These are phyloP conservation scores for Elgaria multicarinata DNA, from an alignment of 2,113 vertebrate species.

Conservation along the genomic window DNA sequence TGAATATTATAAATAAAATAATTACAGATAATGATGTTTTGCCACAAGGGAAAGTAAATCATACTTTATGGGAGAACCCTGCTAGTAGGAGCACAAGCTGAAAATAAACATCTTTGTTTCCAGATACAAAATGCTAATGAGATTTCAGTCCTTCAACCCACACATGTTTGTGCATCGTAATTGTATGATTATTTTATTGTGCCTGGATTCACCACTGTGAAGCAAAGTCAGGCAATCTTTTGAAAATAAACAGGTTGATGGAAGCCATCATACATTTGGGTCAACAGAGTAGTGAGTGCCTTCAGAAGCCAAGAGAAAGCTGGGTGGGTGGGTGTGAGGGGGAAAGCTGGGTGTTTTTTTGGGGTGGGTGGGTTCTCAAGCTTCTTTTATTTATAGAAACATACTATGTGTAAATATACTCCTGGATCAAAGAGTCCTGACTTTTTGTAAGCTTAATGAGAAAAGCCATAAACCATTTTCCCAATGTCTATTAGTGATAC, in stretches of 20 bases:
- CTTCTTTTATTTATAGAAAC: slow-evolving; percentile 24
- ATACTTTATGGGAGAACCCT: slow-evolving; percentile 44
- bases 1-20: slow-evolving; percentile 12
- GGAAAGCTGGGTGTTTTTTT: too few species aligned
- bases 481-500: not conserved
- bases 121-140: slow-evolving; percentile 15
- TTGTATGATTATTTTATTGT: slow-evolving; percentile 2
- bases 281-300: not conserved
- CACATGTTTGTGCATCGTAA: slow-evolving; percentile 7
- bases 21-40: not conserved
- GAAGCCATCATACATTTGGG: not conserved
- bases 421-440: not conserved
- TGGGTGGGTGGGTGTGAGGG: not conserved
- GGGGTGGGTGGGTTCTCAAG: not conserved
- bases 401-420: rapidly evolving
- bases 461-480: not conserved
- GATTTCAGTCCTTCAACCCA: not conserved
- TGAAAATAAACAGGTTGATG: slow-evolving; percentile 11
- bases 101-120: slow-evolving; percentile 8
- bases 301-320: not conserved
- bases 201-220: not conserved
- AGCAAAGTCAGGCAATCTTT: not conserved
- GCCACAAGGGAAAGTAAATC: slow-evolving; percentile 11
- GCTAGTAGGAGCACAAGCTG: not conserved
- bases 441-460: not conserved